phyloP scores from a whole-genome alignment of 2,888 invertebrate genomes.

The Synanthedon andrenaeformis region DNA sequence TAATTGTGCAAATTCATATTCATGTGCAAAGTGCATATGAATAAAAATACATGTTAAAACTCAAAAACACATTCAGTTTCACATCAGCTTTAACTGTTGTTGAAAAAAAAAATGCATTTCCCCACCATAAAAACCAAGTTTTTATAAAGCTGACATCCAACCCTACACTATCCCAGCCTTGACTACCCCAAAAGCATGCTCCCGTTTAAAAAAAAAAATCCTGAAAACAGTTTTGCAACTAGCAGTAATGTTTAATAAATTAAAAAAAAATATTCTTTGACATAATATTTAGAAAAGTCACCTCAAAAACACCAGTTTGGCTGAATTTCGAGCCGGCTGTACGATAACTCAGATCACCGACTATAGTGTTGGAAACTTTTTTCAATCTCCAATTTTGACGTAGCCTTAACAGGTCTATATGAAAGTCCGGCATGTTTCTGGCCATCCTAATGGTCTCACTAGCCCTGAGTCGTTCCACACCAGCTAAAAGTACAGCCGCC shows the following conservation, averaged over 20 bases:
- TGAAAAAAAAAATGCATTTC: too few species aligned
- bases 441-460: slow-evolving; percentile 82
- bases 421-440: slow-evolving; percentile 88
- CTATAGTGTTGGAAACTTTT: slow-evolving; percentile 93
- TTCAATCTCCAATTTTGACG: slow-evolving; percentile 97
- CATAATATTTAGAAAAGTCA: slow-evolving; percentile 28
- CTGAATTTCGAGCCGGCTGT: slow-evolving; percentile 95
- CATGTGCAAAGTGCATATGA: not conserved
- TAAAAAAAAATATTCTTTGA: too few species aligned
- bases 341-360: slow-evolving; percentile 95
- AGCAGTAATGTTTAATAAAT: too few species aligned
- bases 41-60: not conserved
- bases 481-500: slow-evolving; percentile 83
- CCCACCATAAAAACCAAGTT: too few species aligned
- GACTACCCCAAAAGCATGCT: too few species aligned
- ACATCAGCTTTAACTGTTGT: too few species aligned
- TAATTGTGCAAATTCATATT: too few species aligned
- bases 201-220: too few species aligned
- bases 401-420: slow-evolving; percentile 88
- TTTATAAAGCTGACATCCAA: too few species aligned
- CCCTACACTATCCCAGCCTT: too few species aligned
- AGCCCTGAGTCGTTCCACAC: slow-evolving; percentile 87
- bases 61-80: not conserved
- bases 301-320: slow-evolving; percentile 95
- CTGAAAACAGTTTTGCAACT: too few species aligned